Evolutionary conservation across 1,140 invertebrate species (phyloP), one percentile per base, ranked within the genome.

Genomic region (Grapholita molesta): DNA sequence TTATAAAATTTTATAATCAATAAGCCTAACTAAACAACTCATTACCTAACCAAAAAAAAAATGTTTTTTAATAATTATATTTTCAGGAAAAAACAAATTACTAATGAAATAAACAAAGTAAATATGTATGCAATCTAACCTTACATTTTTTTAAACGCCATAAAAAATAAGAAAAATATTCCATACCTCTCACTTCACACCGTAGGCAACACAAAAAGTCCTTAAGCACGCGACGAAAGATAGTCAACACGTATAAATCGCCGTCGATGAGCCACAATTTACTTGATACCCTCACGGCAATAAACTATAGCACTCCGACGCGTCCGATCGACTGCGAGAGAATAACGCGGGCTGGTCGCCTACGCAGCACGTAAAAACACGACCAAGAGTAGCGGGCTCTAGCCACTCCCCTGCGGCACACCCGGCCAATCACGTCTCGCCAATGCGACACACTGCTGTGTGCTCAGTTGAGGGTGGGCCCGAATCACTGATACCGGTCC

Each of bases 271-370:
- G 78, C 71, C 80, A 85, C 84, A 86, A 85, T 79, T 83, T 85
- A 87, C 84, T 86, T 83, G 76, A 85, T 78, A 84, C 67, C 73
- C 80, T 48, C 71, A 79, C 82, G 77, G 80, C 78, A 83, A 91
- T 91, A 91, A 90, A 90, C 86, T 88, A 89, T 84, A 83, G 86
- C 84, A 88, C 88, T 84, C 86, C 81, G 77, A 88, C 86, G 86
- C 85, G 80, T 84, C 83, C 88, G 83, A 85, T 82, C 85, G 86
- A 90, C 89, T 88, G 88, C 78, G 80, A 72, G 72, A 83, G 86
- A 91, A 88, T 91, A 90, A 88, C 84, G 78, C 72, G 76, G 79
- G 77, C 77, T 77, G 73, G 72, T 89, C 85, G 80, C 87, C 83
- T 84, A 89, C 87, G 85, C 85, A 84, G 73, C 69, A 77, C 75